Evolutionary conservation across 2,113 vertebrate species (phyloP).

Genomic region (human): GRCh38 chr1:185961001-185961500

Average conservation of each 20-base stretch:
- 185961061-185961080: conserved; percentile 43
- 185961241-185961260: background rate
- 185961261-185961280: background rate
- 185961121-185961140: background rate
- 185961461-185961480: background rate
- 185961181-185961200: background rate
- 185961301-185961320: background rate
- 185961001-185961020: conserved; percentile 13
- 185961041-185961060: background rate
- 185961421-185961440: background rate
- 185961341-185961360: conserved; percentile 16
- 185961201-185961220: accelerated
- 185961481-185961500: background rate
- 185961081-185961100: conserved; percentile 60
- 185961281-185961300: background rate
- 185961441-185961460: background rate
- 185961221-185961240: background rate
- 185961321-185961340: background rate
- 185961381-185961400: background rate
- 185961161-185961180: conserved; percentile 48
- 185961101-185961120: conserved; percentile 57
- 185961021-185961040: conserved; percentile 39
- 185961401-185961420: background rate
- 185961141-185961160: background rate
- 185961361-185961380: background rate